Evolutionary conservation across 1,140 invertebrate species (phyloP), one percentile per base, ranked within the genome.

Genomic region (Drosophila santomea): DNA sequence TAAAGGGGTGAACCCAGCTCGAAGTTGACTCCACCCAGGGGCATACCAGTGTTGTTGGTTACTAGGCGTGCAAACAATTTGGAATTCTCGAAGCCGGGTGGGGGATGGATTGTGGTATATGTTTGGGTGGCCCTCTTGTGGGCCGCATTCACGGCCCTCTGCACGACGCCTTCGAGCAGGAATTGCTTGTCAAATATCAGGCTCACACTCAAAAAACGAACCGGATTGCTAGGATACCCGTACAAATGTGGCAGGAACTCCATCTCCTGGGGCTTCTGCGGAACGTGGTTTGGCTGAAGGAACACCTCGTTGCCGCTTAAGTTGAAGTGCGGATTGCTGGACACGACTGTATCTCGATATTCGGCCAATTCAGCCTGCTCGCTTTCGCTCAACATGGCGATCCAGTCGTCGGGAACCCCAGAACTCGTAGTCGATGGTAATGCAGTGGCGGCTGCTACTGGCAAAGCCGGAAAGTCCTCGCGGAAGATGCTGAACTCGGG

Each of bases 401-500:
- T 84, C 80, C 85, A 84, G 44, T 84, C 69, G 17, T 78, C 80
- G 3, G 80, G 67, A 28, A 78, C 66, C 12, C 12, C 14, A 8
- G 52, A 58, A 0, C 45, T 68, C 20, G 57, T 5, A 4, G 10
- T 36, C 10, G 52, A 41, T 1, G 52, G 35, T 4, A 41, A 2
- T 0, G 4, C 20, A 0, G 48, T 0, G 5, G 73, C 62, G 10
- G 28, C 0, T 4, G 73, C 66, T 12, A 72, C 84, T 1, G 84
- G 84, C 39, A 88, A 48, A 0, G 84, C 84, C 4, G 84, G 85
- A 32, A 89, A 90, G 20, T 89, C 80, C 50, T 89, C 81, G 2
- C 50, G 74, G 10, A 73, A 50, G n/a, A 85, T 71, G 41, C 74
- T 85, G 12, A 89, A 89, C 23, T 84, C 78, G 0, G 76, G 63